Evolutionary conservation across 2,888 invertebrate species (phyloP), one percentile per base, ranked within the genome.

Genomic region (Falcaria lacertinaria): DNA sequence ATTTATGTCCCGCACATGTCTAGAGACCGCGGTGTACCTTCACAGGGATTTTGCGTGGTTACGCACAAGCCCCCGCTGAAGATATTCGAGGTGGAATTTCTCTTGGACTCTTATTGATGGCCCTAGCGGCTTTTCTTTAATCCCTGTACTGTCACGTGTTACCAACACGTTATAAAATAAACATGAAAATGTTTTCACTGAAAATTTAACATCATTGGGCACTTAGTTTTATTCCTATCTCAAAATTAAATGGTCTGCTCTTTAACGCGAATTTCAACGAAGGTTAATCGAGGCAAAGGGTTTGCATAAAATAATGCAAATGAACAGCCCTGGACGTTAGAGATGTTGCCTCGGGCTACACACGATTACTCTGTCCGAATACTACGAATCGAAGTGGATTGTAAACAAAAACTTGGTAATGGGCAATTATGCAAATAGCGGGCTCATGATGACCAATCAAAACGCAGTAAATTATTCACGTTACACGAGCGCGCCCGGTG

Each of bases 1-100:
- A 88, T 89, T 89, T 89, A 88, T 89, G 88, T 88, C 84, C 86
- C 85, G 88, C 85, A 88, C 88, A 89, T 89, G 88, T 87, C 88
- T 89, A 69, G 84, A 84, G 86, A 87, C 88, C 88, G 86, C 88
- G 87, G 80, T 67, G 80, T 84, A 86, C 88, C 87, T 88, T 87
- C 80, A 75, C 85, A 85, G 85, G 87, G 88, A 86, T 86, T 88
- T 87, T 85, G 86, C 86, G 87, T 88, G 88, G 87, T 84, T 86
- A 85, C 85, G 80, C 77, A 84, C 79, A 77, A 80, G 79, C 79
- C 73, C 69, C 54, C 60, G 67, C 65, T 75, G 69, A 82, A 84
- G 83, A 84, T 86, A 87, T 86, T 84, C 64, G 79, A 81, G 77
- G 74, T 62, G 83, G 85, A 79, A 86, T 86, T 82, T 76, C 59